phyloP scores from a whole-genome alignment of 2,888 invertebrate genomes.

The Pristionchus entomophagus region DNA sequence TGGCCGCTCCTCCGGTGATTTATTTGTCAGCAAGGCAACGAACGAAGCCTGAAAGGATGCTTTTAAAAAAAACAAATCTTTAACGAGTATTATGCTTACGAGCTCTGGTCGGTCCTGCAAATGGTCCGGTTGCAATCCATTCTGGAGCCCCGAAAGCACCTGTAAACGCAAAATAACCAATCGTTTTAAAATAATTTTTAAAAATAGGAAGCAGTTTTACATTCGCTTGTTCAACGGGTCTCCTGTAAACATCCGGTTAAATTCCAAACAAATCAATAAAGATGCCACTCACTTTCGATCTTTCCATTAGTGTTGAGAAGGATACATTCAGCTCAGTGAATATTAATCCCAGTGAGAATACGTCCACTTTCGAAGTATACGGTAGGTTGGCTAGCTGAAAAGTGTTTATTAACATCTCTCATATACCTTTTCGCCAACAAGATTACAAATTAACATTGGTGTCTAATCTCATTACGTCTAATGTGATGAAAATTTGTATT shows the following conservation, averaged over 20 bases:
- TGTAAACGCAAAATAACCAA: not conserved
- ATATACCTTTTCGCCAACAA: too few relatives aligned
- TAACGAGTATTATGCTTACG: not conserved
- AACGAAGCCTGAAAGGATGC: constrained; percentile 56
- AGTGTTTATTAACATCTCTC: too few relatives aligned
- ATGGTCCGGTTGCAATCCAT: constrained; percentile 29
- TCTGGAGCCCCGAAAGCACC: constrained; percentile 49
- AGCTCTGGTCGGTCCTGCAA: constrained; percentile 9
- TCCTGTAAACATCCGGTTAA: not conserved
- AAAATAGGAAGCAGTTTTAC: constrained; percentile 40
- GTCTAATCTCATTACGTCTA: not conserved
- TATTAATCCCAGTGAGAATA: constrained; percentile 83
- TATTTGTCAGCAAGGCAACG: constrained; percentile 57
- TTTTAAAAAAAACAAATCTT: not conserved
- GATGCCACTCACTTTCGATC: constrained; percentile 77
- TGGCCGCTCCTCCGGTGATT: constrained; percentile 56
- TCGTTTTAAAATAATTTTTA: not conserved
- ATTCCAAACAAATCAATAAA: too few relatives aligned
- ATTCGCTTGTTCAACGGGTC: constrained; percentile 53
- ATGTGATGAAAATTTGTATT: too few relatives aligned
- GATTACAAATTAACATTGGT: not conserved
- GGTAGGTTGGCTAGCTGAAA: constrained; percentile 62
- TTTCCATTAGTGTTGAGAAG: constrained; percentile 92
- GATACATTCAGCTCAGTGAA: constrained; percentile 92
- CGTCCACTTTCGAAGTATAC: constrained; percentile 79